These are phyloP conservation scores for Chelonoidis abingdonii DNA, from an alignment of 2,113 vertebrate species.

Conservation along the genomic window DNA sequence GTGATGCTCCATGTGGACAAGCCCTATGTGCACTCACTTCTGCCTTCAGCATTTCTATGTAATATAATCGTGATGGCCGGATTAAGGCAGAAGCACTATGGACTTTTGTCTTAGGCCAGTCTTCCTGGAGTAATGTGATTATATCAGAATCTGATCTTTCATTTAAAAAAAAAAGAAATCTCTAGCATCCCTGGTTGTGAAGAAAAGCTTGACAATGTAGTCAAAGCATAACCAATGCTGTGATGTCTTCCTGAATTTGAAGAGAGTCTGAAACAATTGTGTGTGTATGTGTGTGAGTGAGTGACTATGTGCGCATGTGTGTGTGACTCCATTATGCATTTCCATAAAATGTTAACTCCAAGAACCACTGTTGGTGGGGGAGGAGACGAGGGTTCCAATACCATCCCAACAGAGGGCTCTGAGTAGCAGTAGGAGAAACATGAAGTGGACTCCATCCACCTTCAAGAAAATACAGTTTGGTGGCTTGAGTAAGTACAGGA, in stretches of 20 bases:
- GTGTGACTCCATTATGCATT: background rate
- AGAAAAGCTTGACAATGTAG: background rate
- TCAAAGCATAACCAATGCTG: background rate
- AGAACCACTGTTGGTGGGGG: background rate
- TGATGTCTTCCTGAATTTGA: background rate
- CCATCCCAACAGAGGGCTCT: background rate
- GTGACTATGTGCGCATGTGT: rapidly evolving
- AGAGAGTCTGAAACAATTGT: background rate
- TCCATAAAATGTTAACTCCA: background rate
- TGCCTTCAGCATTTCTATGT: background rate
- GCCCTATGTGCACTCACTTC: background rate
- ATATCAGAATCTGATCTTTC: background rate
- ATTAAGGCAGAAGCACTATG: background rate
- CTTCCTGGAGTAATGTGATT: background rate
- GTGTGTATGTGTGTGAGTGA: background rate
- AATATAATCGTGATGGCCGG: background rate
- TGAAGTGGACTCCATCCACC: background rate
- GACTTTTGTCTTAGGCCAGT: background rate
- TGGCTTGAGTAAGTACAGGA: background rate
- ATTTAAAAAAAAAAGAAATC: background rate
- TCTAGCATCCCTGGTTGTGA: background rate
- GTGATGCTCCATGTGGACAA: background rate
- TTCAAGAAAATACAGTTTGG: background rate
- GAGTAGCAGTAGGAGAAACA: background rate
- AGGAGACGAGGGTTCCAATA: background rate